These are phyloP conservation scores for Tragopan temminckii DNA, from an alignment of 2,797 vertebrate species.

Conservation along the genomic window DNA sequence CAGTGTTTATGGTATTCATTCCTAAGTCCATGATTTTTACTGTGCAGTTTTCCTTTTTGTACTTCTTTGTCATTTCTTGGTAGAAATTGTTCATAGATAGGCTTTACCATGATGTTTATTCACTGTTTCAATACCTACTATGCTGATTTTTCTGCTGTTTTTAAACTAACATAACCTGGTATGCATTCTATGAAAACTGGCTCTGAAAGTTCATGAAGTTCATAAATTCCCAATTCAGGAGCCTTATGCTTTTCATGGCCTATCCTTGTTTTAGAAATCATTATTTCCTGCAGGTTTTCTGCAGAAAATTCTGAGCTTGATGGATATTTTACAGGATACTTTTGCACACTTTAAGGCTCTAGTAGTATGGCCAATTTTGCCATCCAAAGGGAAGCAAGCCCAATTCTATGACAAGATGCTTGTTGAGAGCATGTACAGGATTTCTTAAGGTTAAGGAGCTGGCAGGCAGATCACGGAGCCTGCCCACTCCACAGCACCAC, in stretches of 20 bases:
- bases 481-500: not conserved
- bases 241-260: not conserved
- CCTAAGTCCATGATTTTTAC: not conserved
- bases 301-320: not conserved
- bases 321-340: not conserved
- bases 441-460: not conserved
- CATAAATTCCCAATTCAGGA: not conserved
- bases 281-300: not conserved
- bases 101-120: not conserved
- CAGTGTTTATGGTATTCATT: not conserved
- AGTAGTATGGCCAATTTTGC: not conserved
- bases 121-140: not conserved
- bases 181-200: not conserved
- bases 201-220: not conserved
- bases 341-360: not conserved
- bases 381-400: not conserved
- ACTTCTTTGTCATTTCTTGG: not conserved
- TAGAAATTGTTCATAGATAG: not conserved
- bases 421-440: accelerated
- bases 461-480: not conserved
- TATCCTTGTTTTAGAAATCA: not conserved
- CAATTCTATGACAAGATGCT: accelerated
- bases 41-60: not conserved
- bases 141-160: not conserved
- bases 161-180: not conserved